Conservation (phyloP, 37 sponge, comb jelly and placozoan genomes). For the Spongia lamella region DNA sequence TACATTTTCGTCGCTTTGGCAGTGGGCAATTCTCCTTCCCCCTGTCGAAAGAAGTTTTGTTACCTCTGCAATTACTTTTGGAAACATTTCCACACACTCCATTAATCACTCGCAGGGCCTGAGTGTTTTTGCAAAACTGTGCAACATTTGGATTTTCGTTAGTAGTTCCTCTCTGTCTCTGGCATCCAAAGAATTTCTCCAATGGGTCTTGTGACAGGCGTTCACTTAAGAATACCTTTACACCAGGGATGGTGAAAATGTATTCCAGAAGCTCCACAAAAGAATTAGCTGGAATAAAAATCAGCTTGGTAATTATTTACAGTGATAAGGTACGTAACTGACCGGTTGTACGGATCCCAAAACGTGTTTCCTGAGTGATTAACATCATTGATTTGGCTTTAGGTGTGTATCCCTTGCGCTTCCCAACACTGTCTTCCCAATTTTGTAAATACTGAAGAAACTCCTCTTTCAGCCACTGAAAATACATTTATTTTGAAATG, state of each 20-base stretch:
- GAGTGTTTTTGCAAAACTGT: slow-evolving; percentile 51
- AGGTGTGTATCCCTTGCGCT: not conserved
- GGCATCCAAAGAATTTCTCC: slow-evolving; percentile 55
- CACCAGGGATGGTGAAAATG: slow-evolving; percentile 12
- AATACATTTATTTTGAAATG: too few species aligned
- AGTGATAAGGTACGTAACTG: not conserved
- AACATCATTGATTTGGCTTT: slow-evolving; percentile 18
- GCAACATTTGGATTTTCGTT: slow-evolving; percentile 49
- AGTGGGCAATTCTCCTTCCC: too few species aligned
- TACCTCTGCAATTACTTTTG: slow-evolving; percentile 49
- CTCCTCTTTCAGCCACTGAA: slow-evolving; percentile 26
- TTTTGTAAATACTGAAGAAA: slow-evolving; percentile 33
- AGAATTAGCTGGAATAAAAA: slow-evolving; percentile 8
- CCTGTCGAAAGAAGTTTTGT: too few species aligned
- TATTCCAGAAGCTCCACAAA: slow-evolving; percentile 15
- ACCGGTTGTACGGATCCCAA: slow-evolving; percentile 42
- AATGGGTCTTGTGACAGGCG: slow-evolving; percentile 35
- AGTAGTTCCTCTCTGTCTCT: slow-evolving; percentile 35
- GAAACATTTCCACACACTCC: slow-evolving; percentile 1
- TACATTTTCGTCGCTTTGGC: too few species aligned
- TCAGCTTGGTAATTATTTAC: not conserved
- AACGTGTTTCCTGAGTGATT: slow-evolving; percentile 23
- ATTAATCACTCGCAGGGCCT: slow-evolving; percentile 49
- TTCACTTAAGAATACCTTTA: slow-evolving; percentile 32
- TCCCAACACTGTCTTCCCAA: slow-evolving; percentile 25